Evolutionary conservation across 2,113 vertebrate species (phyloP), one percentile per base, ranked within the genome.

Genomic region (Engraulis encrasicolus): DNA sequence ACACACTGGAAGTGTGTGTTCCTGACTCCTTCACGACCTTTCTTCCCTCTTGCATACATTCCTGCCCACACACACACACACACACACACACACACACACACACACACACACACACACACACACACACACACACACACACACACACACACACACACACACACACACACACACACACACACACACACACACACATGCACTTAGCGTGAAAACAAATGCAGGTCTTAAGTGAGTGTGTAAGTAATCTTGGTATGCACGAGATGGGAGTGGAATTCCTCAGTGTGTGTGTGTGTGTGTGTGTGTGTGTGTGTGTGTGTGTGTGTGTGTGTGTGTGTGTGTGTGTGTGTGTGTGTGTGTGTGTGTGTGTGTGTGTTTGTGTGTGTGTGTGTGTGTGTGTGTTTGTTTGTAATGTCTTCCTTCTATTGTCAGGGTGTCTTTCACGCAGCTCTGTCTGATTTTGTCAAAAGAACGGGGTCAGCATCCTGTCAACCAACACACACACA

Each of bases 341-440:
- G 38, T 80, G n/a, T 82, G 40, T 81, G 66, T 54, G 38, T 58
- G 81, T 86, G 66, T 81, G 61, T 80, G 49, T 82, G 71, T 87
- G 83, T 85, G 50, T 49, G 38, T 80, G 38, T 80, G n/a, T 82
- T 34, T 78, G 48, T 38, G 37, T 61, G 81, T 86, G n/a, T 85
- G 50, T 49, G 38, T 80, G 38, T 80, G n/a, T 82, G 45, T 78
- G 48, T 38, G 37, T 61, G 81, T 86, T 52, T 81, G 61, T 81
- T 34, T 82, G 74, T 86, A 79, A 84, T 48, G 87, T 37, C 83
- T 89, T 89, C 87, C 88, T 86, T 84, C 86, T 18, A 87, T 91
- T 88, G 89, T 89, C 23, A 83, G 79, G 18, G 79, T 52, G 23
- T 81, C 58, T 80, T 34, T 84, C 34, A 38, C 23, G 14, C 66